Evolutionary conservation across 2,113 vertebrate species (phyloP).

Genomic region (Benitochromis conjunctus): DNA sequence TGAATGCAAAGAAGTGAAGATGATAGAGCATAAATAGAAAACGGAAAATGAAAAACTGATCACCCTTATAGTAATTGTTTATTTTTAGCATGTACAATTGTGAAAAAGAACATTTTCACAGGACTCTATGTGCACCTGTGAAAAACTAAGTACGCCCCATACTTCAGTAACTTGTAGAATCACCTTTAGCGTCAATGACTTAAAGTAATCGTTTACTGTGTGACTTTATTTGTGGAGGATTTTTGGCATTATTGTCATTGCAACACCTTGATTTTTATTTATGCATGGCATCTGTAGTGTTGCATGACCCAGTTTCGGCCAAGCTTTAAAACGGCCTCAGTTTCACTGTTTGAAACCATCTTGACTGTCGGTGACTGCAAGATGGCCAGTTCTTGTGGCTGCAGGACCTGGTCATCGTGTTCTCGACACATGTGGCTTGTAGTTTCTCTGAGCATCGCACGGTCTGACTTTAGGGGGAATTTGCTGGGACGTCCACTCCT

Average conservation of each 20-base stretch:
- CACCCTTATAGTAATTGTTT: background rate
- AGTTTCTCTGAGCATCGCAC: background rate
- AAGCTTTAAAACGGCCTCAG: background rate
- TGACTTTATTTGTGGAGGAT: background rate
- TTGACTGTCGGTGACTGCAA: background rate
- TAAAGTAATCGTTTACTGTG: background rate
- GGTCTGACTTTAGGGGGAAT: background rate
- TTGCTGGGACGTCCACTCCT: background rate
- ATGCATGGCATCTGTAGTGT: too few relatives aligned
- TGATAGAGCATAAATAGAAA: background rate
- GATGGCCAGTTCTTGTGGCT: background rate
- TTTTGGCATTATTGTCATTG: background rate
- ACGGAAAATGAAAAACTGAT: background rate
- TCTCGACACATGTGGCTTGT: background rate
- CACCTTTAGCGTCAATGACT: background rate
- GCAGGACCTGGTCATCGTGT: background rate
- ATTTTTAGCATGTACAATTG: background rate
- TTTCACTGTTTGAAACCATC: background rate
- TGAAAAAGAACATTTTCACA: background rate
- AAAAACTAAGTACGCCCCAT: background rate
- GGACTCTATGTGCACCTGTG: background rate
- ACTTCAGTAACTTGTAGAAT: background rate
- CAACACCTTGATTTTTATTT: background rate
- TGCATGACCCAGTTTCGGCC: background rate
- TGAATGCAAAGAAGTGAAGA: conserved; percentile 28